phyloP scores from a whole-genome alignment of 2,797 vertebrate genomes.

The Gambusia yucatana region DNA sequence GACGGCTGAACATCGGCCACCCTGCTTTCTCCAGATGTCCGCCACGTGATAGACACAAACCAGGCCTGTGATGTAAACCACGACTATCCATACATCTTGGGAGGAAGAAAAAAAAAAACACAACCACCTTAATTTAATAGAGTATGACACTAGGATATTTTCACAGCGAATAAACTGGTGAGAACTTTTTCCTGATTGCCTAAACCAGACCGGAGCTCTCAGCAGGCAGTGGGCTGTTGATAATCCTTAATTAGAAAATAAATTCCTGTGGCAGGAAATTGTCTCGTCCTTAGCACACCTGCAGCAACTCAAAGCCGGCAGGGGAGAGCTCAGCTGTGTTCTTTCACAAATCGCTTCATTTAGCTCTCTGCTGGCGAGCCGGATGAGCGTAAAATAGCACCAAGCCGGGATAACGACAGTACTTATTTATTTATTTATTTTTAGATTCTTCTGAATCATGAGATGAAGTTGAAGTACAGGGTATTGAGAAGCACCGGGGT shows the following conservation, averaged over 20 bases:
- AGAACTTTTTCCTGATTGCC: conserved; percentile 58
- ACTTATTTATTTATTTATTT: conserved; percentile 5
- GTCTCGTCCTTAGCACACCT: conserved; percentile 66
- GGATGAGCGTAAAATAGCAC: conserved; percentile 52
- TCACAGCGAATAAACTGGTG: conserved; percentile 40
- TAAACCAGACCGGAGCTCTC: conserved; percentile 55
- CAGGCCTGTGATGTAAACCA: conserved; percentile 31
- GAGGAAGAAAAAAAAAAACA: conserved; percentile 11
- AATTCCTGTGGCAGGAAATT: conserved; percentile 67
- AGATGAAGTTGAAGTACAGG: conserved; percentile 3
- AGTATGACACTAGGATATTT: conserved; percentile 51
- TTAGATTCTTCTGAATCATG: background rate
- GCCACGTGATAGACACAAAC: background rate
- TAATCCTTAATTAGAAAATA: conserved; percentile 82
- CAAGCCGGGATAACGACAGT: conserved; percentile 16
- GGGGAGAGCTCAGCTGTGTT: conserved; percentile 62
- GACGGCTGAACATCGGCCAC: conserved; percentile 12
- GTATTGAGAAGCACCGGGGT: conserved; percentile 24
- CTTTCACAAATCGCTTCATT: conserved; percentile 56
- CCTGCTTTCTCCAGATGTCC: background rate
- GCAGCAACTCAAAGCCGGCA: conserved; percentile 53
- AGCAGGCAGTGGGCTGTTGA: conserved; percentile 72
- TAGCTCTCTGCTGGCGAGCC: conserved; percentile 55
- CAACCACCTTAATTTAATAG: conserved; percentile 22
- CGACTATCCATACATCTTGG: conserved; percentile 27